Evolutionary conservation across 2,888 invertebrate species (phyloP).

Genomic region (Micoletzkya japonica): DNA sequence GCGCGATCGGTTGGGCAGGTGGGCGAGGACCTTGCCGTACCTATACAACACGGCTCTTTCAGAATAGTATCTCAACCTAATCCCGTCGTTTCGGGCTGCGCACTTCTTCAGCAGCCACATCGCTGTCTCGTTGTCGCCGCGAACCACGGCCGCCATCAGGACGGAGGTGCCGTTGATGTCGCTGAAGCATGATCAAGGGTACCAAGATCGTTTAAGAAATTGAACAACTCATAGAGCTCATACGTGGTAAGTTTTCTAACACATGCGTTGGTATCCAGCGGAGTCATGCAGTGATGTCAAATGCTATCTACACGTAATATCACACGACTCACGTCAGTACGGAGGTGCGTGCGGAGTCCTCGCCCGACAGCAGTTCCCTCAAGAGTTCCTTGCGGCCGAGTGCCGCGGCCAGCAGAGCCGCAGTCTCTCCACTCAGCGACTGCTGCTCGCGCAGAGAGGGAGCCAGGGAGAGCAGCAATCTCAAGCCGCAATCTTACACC

Average conservation of each 20-base stretch:
- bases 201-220: not conserved
- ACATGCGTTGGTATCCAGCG: too few species aligned
- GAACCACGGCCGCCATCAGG: slow-evolving; percentile 53
- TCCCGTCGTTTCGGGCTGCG: not conserved
- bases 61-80: not conserved
- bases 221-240: too few species aligned
- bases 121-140: slow-evolving; percentile 51
- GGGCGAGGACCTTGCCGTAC: slow-evolving; percentile 52
- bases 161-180: slow-evolving; percentile 55
- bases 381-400: slow-evolving; percentile 33
- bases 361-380: slow-evolving; percentile 30
- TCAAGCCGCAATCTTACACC: too few species aligned
- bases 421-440: slow-evolving; percentile 26
- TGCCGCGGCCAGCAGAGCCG: slow-evolving; percentile 33
- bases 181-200: slow-evolving; percentile 18
- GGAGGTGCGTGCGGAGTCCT: slow-evolving; percentile 25
- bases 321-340: slow-evolving; percentile 29
- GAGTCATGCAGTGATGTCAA: too few species aligned
- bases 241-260: too few species aligned
- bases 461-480: slow-evolving; percentile 22
- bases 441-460: slow-evolving; percentile 24
- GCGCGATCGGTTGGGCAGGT: slow-evolving; percentile 48
- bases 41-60: slow-evolving; percentile 12
- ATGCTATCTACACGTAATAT: too few species aligned
- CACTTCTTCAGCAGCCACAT: slow-evolving; percentile 44